Base-by-base conservation (phyloP, 2,797 vertebrate species). In the Notolabrus celidotus region DNA sequence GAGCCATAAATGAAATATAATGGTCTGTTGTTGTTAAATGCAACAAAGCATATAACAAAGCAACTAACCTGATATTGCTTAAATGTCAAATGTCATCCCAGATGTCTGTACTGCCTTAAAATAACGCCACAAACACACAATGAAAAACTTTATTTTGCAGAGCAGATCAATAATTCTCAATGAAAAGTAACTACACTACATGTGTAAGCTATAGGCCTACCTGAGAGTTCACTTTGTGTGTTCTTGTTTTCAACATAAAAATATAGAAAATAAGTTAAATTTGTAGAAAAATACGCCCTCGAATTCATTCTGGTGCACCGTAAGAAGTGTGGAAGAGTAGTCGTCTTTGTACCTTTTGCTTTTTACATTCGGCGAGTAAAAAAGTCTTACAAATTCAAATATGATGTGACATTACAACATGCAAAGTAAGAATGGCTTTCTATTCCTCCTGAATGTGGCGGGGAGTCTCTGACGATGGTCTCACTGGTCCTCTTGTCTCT, bases 121-220 rank as follows among this genome's bases (percentile, higher is more conserved):
- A 49, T 5, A 20, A 79, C 34, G 17, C 57, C 34, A 72, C 45
- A 66, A 64, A 74, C 56, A 50, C 64, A 73, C 78, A 59, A 70
- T 89, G 80, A 94, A 90, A 91, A 95, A 95, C 94, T 96, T 97
- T 94, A 89, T 92, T 95, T 93, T 91, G 91, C 92, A 91, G 93
- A 92, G 89, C 64, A 79, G 87, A 91, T 87, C 71, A 92, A 85
- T 88, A 86, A 87, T 86, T 88, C 90, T 91, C 70, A 59, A 27
- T 81, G 67, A 86, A 71, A 84, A 82, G 42, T 34, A 79, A 54
- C 67, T 65, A 59, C 62, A 51, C 70, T 31, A n/a, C n/a, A n/a
- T n/a, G n/a, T n/a, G n/a, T n/a, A n/a, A n/a, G n/a, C n/a, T n/a
- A n/a, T 49, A 79, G 33, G 66, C 2, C 66, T 56, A 83, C 91